Evolutionary conservation across 37 sponge, comb jelly and placozoan species (phyloP), one percentile per base, ranked within the genome.

Genomic region (Halisarca cf. caerulea): DNA sequence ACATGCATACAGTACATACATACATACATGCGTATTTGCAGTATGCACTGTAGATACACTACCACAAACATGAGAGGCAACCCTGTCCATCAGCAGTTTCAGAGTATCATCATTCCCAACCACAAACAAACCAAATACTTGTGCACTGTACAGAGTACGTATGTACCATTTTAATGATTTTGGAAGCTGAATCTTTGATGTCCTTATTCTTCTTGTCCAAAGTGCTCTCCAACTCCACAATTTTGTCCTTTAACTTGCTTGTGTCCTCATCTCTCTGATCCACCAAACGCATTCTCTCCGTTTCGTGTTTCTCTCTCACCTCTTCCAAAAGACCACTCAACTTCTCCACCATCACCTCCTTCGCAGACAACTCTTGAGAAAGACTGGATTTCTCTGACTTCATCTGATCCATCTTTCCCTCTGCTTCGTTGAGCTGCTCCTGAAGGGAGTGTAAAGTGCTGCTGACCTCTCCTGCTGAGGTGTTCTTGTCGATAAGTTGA

Each of bases 401-500:
- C 77, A 74, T 42, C 5, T 32, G 24, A 15, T 74, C 77, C 42
- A 43, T 40, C 43, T 24, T 74, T 4, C 25, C 41, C 3, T 74
- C 77, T 1, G 24, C 36, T 44, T 74, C 77, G n/a, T 44, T 37
- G 41, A 74, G 77, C 77, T 74, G 77, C 43, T 74, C 77, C 44
- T 74, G 77, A 3, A 74, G 77, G 38, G 36, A n/a, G 43, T 40
- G 30, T 8, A 74, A 37, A 18, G 77, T 74, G 45, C 45, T 41
- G 44, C 77, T 74, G 23, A 43, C 45, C 42, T 74, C 77, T 44
- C 77, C 77, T n/a, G 77, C 42, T 11, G 77, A 74, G 9, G 77
- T 40, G 45, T 40, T 74, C 77, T 74, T 36, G n/a, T 74, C 77
- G 23, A 74, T 44, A 33, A 74, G 77, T 25, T 74, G 77, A 3